A percentile compares a stretch with the other conserved stretches of the same genome.
phyloP scores from a whole-genome alignment of 2,888 invertebrate genomes.

The Torymus auratus region DNA sequence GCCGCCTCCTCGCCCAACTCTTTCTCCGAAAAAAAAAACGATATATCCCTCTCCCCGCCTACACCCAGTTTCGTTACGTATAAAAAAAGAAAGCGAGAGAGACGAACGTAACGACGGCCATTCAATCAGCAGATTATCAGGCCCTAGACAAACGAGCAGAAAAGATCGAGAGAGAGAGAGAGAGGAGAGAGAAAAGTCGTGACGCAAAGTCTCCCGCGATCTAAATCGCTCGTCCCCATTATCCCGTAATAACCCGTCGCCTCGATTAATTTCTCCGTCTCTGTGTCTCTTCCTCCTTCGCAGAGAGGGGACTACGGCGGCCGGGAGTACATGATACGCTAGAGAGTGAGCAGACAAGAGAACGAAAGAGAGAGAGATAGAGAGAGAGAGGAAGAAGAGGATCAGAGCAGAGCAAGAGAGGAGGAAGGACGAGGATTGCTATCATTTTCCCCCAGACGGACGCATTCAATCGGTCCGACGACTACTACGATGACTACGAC shows the following conservation, averaged over 20 bases:
- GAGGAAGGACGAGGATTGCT: too few relatives aligned
- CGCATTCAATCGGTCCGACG: too few relatives aligned
- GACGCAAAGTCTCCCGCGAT: not conserved
- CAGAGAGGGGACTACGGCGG: slow-evolving; percentile 66
- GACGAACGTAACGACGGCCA: not conserved
- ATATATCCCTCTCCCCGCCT: too few relatives aligned
- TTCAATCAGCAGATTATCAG: slow-evolving; percentile 41
- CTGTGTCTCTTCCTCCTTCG: slow-evolving; percentile 30
- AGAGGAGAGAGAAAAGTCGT: not conserved
- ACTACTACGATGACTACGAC: too few relatives aligned
- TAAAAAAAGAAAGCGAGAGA: too few relatives aligned
- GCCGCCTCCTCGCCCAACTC: not conserved
- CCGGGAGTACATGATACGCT: slow-evolving; percentile 65
- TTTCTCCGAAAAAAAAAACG: slow-evolving; percentile 9
- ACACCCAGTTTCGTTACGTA: too few relatives aligned
- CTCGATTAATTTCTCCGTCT: slow-evolving; percentile 18
- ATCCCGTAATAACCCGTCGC: slow-evolving; percentile 13
- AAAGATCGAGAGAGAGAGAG: not conserved
- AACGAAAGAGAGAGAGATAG: not conserved
- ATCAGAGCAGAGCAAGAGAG: too few relatives aligned
- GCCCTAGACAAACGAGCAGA: not conserved
- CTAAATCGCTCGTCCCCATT: slow-evolving; percentile 28
- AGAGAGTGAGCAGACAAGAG: slow-evolving; percentile 29
- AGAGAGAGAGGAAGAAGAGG: not conserved
- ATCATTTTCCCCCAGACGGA: too few relatives aligned